These are phyloP conservation scores for Pipra filicauda DNA, from an alignment of 2,113 vertebrate species.

Conservation along the genomic window DNA sequence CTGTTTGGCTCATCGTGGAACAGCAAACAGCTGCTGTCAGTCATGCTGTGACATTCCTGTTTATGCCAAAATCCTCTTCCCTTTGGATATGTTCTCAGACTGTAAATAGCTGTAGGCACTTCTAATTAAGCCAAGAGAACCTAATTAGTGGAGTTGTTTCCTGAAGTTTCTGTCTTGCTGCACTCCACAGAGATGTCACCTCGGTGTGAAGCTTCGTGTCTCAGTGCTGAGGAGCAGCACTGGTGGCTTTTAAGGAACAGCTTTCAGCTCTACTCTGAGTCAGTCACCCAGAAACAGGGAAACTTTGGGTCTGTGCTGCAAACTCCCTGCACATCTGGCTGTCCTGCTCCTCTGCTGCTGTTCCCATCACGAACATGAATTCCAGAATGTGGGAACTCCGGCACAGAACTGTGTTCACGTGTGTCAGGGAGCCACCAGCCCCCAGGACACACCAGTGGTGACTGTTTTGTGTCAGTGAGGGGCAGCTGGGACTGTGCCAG, in stretches of 20 bases:
- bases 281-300: background rate
- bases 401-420: accelerated
- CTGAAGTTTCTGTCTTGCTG: slow-evolving; percentile 20
- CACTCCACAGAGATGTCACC: background rate
- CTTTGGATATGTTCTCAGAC: background rate
- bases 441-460: accelerated
- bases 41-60: background rate
- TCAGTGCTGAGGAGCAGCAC: accelerated
- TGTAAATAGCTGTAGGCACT: slow-evolving; percentile 33
- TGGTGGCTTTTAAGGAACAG: background rate
- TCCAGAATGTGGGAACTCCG: background rate
- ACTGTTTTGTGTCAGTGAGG: background rate
- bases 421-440: accelerated
- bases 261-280: background rate
- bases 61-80: slow-evolving; percentile 27
- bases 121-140: slow-evolving; percentile 48
- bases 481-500: background rate
- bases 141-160: slow-evolving; percentile 49
- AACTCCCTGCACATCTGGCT: accelerated
- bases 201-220: background rate
- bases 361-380: background rate
- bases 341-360: background rate
- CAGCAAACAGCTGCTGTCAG: slow-evolving; percentile 2
- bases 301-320: accelerated
- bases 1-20: background rate